phyloP scores from a whole-genome alignment of 2,888 invertebrate species.

The Drosophila lacicola region DNA sequence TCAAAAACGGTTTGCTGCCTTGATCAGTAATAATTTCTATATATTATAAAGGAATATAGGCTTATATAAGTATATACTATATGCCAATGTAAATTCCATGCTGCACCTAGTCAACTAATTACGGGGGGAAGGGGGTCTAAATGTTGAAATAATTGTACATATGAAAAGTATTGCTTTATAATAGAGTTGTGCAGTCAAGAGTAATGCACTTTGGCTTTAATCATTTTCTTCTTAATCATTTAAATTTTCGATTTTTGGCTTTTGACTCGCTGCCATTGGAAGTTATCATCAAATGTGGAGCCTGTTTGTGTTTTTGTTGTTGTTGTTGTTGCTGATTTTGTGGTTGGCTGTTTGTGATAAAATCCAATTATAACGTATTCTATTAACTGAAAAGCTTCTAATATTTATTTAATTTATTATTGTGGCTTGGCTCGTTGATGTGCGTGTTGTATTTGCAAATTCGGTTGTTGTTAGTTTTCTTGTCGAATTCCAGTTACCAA shows the following conservation, averaged over 20 bases:
- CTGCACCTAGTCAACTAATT: too few species aligned
- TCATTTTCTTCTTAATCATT: not conserved
- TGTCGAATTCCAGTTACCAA: constrained; percentile 30
- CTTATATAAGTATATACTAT: too few species aligned
- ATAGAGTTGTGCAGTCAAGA: too few species aligned
- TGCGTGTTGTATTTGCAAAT: constrained; percentile 13
- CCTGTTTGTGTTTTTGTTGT: constrained; percentile 23
- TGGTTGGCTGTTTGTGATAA: constrained; percentile 35
- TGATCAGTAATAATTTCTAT: too few species aligned
- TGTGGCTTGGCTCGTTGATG: constrained; percentile 38
- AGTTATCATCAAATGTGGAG: constrained; percentile 1
- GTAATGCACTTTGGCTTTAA: not conserved
- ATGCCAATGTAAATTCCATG: too few species aligned
- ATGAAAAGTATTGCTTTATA: too few species aligned
- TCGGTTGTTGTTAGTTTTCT: constrained; percentile 25
- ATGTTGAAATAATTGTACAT: too few species aligned
- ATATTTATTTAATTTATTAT: constrained; percentile 80
- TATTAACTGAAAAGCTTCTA: constrained; percentile 78
- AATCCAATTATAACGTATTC: constrained; percentile 74
- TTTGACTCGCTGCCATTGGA: constrained; percentile 20
- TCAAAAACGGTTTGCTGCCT: too few species aligned
- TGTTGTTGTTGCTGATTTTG: constrained; percentile 26
- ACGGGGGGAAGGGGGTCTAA: too few species aligned
- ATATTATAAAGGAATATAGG: too few species aligned
- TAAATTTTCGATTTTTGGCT: constrained; percentile 13